Conservation (phyloP, 2,113 vertebrate genomes). For the Ptilorrhoa leucosticta region DNA sequence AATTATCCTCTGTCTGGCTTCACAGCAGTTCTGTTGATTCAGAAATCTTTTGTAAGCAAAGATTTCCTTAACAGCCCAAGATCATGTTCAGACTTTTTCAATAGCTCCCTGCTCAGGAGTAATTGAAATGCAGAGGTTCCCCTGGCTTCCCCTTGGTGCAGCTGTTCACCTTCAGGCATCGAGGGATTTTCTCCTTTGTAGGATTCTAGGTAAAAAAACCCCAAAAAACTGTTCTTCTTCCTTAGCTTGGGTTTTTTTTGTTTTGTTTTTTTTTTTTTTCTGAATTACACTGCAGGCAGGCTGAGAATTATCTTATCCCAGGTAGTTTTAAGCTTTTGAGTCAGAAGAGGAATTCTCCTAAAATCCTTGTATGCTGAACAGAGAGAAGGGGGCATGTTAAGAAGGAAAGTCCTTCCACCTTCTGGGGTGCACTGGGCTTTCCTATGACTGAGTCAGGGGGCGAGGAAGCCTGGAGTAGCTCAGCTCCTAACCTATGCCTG, state of each 20-base stretch:
- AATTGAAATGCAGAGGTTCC: not conserved
- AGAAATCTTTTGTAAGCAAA: not conserved
- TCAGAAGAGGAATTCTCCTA: not conserved
- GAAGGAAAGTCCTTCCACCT: not conserved
- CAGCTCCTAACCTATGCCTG: not conserved
- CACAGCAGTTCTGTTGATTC: not conserved
- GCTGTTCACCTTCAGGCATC: not conserved
- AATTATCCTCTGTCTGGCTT: not conserved
- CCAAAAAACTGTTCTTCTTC: not conserved
- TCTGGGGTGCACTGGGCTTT: not conserved
- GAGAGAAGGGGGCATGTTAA: not conserved
- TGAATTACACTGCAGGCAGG: not conserved
- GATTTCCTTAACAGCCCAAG: not conserved
- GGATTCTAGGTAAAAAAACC: not conserved
- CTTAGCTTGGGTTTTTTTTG: not conserved
- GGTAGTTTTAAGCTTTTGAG: not conserved
- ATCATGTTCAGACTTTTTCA: not conserved
- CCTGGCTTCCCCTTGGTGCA: not conserved
- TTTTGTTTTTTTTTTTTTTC: not conserved
- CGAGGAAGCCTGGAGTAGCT: not conserved
- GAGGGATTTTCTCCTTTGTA: not conserved
- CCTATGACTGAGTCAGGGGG: fast-evolving
- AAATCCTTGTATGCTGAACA: fast-evolving
- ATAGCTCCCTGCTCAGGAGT: not conserved
- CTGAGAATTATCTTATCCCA: not conserved